Percentiles rank a stretch among this genome's conserved stretches.
Evolutionary conservation across 37 sponge, comb jelly and placozoan genomes (phyloP).

Genomic region (Eunapius fragilis): DNA sequence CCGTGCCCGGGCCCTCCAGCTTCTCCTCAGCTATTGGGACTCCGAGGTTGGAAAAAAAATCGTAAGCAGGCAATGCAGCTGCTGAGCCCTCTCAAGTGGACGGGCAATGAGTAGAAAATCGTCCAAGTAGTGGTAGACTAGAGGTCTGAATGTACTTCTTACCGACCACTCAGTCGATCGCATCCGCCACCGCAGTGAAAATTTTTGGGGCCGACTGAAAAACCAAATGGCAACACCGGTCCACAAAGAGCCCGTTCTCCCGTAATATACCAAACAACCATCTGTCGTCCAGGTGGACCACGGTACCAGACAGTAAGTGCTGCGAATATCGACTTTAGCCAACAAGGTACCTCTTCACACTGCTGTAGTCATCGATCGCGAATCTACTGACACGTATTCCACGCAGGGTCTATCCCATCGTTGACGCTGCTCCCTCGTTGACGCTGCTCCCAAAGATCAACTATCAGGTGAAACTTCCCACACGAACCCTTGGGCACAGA

Average conservation of each 20-base stretch:
- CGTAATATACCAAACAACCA: background rate
- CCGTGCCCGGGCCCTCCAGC: background rate
- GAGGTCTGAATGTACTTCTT: background rate
- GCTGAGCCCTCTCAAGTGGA: background rate
- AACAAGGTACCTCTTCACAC: background rate
- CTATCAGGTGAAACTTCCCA: background rate
- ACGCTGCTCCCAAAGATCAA: background rate
- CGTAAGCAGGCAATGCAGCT: background rate
- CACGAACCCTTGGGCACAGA: background rate
- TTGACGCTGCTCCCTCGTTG: background rate
- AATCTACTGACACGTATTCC: background rate
- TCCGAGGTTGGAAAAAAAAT: background rate
- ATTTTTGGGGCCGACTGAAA: conserved; percentile 18
- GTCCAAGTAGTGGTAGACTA: background rate
- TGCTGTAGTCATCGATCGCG: background rate
- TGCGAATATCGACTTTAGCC: conserved; percentile 7
- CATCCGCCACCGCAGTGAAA: conserved; percentile 9
- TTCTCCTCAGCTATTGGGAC: background rate
- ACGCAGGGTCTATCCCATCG: background rate
- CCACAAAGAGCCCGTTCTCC: conserved; percentile 3
- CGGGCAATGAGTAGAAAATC: background rate
- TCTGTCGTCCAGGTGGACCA: conserved; percentile 9
- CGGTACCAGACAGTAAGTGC: conserved; percentile 3
- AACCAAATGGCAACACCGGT: conserved; percentile 11
- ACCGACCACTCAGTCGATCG: background rate